Evolutionary conservation across 2,888 invertebrate genomes (phyloP).

Genomic region (Podotricha telesiphe): DNA sequence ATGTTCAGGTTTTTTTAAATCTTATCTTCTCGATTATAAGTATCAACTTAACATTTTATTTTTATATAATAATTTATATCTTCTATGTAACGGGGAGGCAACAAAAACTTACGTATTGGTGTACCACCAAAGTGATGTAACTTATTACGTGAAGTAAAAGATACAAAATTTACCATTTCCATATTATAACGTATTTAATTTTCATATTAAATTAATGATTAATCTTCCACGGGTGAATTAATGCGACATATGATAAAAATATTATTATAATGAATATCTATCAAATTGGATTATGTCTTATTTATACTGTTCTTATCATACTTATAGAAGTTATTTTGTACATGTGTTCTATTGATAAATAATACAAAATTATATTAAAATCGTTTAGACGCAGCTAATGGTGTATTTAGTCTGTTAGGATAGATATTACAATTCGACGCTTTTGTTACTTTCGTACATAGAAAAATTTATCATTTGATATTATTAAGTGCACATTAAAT

Average conservation of each 20-base stretch:
- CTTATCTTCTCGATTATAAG: too few species aligned
- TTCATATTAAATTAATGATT: background rate
- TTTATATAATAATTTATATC: too few species aligned
- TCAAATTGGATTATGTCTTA: background rate
- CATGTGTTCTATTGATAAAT: background rate
- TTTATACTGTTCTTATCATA: conserved; percentile 6
- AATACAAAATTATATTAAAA: background rate
- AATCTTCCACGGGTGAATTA: conserved; percentile 1
- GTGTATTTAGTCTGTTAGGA: background rate
- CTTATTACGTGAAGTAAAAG: background rate
- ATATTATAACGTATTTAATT: background rate
- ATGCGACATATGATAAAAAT: background rate
- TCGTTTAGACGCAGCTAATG: background rate
- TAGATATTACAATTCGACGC: background rate
- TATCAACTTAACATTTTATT: too few species aligned
- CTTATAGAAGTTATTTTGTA: background rate
- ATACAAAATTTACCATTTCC: background rate
- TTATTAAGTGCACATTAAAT: background rate
- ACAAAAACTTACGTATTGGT: too few species aligned
- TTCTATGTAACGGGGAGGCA: too few species aligned
- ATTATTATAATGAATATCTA: conserved; percentile 5
- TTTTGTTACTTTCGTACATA: background rate
- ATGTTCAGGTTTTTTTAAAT: too few species aligned
- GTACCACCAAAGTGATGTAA: background rate
- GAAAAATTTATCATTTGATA: background rate